Base-by-base conservation (phyloP, 1,140 invertebrate genomes). In the Musca vetustissima region DNA sequence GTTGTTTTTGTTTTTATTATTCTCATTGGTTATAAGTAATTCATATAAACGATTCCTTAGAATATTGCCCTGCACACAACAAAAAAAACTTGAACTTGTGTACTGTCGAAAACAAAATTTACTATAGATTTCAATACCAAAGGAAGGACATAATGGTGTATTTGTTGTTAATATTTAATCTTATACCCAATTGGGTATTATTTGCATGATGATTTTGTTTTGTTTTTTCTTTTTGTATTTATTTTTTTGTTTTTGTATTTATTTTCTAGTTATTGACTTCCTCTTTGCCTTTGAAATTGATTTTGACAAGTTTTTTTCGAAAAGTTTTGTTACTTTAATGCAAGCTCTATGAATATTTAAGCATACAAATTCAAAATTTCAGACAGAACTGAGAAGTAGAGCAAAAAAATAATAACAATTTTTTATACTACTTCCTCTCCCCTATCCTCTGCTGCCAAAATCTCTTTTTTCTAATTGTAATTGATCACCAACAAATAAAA, bases 241-340 rank as follows among this genome's bases (percentile, higher is more conserved):
- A 28, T 14, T 57, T 25, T 13, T 25, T 28, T 57, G 7, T 57
- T 57, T 28, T 28, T 4, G 14, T 28, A 28, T 15, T 28, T 28
- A 28, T 28, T 28, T 28, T n/a, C n/a, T 24, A 11, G 6, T 21
- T 24, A 4, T 13, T 24, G 24, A 22, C 19, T 55, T 24, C 14
- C 52, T n/a, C n/a, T n/a, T n/a, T n/a, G n/a, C n/a, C n/a, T n/a
- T n/a, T 55, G 28, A 9, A 57, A 57, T 57, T 15, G 24, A 28
- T 21, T 57, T 57, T 57, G 53, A 57, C 53, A 57, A n/a, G n/a
- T n/a, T n/a, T n/a, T 21, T 57, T 57, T 15, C 8, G 53, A 57
- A 22, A 57, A 28, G 53, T 3, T 21, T 22, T 53, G 52, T 53
- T 53, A 22, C 19, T 53, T 32, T n/a, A n/a, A n/a, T n/a, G n/a